Evolutionary conservation across 2,113 vertebrate genomes (phyloP).

Genomic region (Pollimyrus isidori): DNA sequence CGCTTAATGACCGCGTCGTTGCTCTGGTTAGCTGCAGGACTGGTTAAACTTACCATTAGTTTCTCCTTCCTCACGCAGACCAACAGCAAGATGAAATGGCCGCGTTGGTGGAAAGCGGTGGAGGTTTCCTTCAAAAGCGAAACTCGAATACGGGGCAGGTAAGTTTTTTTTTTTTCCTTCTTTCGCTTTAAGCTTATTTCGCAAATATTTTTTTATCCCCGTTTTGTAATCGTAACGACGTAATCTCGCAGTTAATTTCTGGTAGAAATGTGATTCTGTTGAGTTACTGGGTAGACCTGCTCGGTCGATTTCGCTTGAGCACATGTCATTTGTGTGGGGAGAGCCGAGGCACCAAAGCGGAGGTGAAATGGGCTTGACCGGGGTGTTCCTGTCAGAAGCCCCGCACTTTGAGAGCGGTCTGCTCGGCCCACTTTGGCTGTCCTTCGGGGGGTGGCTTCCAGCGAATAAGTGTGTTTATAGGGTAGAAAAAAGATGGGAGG

Average conservation of each 20-base stretch:
- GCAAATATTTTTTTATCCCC: neutral
- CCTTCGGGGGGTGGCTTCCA: slow-evolving; percentile 55
- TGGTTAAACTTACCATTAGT: slow-evolving; percentile 3
- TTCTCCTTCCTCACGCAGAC: slow-evolving; percentile 43
- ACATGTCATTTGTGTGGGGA: slow-evolving; percentile 57
- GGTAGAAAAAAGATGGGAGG: slow-evolving; percentile 57
- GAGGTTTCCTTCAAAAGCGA: slow-evolving; percentile 59
- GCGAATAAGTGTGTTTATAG: slow-evolving; percentile 54
- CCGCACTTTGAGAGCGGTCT: slow-evolving; percentile 40
- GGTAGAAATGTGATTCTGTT: neutral
- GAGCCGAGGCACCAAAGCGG: slow-evolving; percentile 44
- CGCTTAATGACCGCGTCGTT: neutral
- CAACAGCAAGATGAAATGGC: slow-evolving; percentile 67
- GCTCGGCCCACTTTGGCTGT: slow-evolving; percentile 64
- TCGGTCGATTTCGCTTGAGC: slow-evolving; percentile 43
- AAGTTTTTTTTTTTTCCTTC: slow-evolving; percentile 15
- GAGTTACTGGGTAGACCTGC: neutral
- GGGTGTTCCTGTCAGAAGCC: slow-evolving; percentile 59
- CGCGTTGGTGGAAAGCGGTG: slow-evolving; percentile 53
- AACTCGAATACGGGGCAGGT: slow-evolving; percentile 56
- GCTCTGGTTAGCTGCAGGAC: neutral
- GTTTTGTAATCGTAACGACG: neutral
- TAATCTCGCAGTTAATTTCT: neutral
- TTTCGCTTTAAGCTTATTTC: neutral
- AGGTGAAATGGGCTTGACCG: slow-evolving; percentile 57